A percentile compares a stretch with the other conserved stretches of the same genome.
phyloP scores from a whole-genome alignment of 2,113 vertebrate species.

The Galeopterus variegatus region DNA sequence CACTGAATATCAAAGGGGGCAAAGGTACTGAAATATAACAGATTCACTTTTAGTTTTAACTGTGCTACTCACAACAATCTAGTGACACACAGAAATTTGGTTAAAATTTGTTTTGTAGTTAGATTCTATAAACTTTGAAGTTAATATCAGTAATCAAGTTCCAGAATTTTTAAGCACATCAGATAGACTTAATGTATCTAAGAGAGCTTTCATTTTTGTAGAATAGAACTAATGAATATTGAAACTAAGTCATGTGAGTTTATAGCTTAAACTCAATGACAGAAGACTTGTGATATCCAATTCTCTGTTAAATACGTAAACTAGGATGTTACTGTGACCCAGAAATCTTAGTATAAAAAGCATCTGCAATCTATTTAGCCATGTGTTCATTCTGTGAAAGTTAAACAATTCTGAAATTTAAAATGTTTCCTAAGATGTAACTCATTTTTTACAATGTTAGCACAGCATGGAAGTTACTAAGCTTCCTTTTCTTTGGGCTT shows the following conservation, averaged over 20 bases:
- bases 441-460: neutral
- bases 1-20: neutral
- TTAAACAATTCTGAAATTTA: constrained; percentile 50
- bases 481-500: constrained; percentile 33
- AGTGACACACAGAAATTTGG: neutral
- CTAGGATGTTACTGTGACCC: neutral
- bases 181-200: neutral
- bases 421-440: neutral
- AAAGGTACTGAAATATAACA: neutral
- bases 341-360: neutral
- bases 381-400: neutral
- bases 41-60: neutral
- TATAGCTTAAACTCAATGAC: neutral
- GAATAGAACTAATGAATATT: neutral
- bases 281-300: neutral
- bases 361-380: neutral
- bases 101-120: neutral
- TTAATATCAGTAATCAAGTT: neutral
- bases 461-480: neutral
- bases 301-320: neutral
- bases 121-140: neutral
- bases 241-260: neutral
- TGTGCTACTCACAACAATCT: neutral
- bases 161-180: neutral
- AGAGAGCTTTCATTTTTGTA: neutral